Evolutionary conservation across 2,113 vertebrate species (phyloP), one percentile per base, ranked within the genome.

Genomic region (Amblyornis subalaris): DNA sequence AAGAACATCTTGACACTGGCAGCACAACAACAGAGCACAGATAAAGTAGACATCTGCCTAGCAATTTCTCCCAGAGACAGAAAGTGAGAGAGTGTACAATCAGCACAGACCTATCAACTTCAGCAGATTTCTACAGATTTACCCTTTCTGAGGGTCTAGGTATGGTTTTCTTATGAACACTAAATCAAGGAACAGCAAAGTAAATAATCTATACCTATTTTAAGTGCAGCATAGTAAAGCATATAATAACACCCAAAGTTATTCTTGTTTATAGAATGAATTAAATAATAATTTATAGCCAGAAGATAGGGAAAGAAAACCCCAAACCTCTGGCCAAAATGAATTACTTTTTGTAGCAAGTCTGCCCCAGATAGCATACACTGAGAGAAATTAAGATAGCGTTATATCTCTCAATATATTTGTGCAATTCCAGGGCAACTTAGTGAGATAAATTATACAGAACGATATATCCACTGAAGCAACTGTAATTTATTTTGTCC

Each of bases 31-130:
- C 51, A 83, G 62, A 85, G 69, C 47, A 69, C 24, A 79, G 90
- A 74, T 73, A 88, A 93, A 94, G 85, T 17, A 80, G 82, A 81
- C 35, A 94, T 82, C 72, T 96, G 96, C 80, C 28, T 18, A 93
- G 67, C 42, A 75, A 65, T 84, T 86, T 48, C 40, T 86, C 47
- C 70, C 17, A 64, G 53, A 92, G 12, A 72, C 67, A 92, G 51
- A 79, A 88, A 67, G 48, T 51, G 28, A 73, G 23, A 64, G 10
- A 26, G 12, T 62, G 36, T 62, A 40, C 38, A 66, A 47, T 73
- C 36, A 93, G 45, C n/a, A 76, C 16, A 88, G 50, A 55, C 24
- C 40, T 38, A 62, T 33, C 18, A 76, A 25, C n/a, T 60, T 64
- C 20, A 62, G 42, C 14, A 45, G 5, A 54, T 26, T 72, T 90